Conservation (phyloP, 2,113 vertebrate species). For the Callaeas wilsoni region DNA sequence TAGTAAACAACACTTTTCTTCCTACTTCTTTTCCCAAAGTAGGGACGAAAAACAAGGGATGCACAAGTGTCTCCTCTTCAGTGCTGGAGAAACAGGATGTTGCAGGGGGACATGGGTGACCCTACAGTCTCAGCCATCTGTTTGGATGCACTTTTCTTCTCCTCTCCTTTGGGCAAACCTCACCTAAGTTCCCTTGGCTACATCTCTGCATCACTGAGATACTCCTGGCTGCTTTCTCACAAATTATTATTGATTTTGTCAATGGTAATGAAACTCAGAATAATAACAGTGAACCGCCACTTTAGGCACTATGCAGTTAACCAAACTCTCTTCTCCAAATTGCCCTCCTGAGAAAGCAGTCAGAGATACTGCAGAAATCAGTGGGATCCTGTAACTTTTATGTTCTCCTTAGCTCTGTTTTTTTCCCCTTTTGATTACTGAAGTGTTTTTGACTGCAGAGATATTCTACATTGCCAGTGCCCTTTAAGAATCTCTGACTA, state of each 20-base stretch:
- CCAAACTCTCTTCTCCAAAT: not conserved
- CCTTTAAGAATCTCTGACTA: not conserved
- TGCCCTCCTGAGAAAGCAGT: not conserved
- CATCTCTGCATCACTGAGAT: rapidly evolving
- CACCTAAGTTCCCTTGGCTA: not conserved
- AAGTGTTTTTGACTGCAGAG: not conserved
- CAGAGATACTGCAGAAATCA: not conserved
- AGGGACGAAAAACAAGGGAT: not conserved
- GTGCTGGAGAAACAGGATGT: not conserved
- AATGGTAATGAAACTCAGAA: not conserved
- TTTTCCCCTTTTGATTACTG: not conserved
- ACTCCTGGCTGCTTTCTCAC: not conserved
- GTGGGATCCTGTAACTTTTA: not conserved
- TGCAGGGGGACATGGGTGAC: rapidly evolving
- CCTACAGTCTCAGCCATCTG: rapidly evolving
- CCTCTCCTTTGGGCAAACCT: not conserved
- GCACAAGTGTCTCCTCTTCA: rapidly evolving
- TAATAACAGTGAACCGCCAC: not conserved
- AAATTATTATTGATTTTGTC: not conserved
- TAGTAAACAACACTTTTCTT: not conserved
- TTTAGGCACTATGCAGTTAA: not conserved
- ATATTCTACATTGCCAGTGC: not conserved
- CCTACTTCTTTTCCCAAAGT: not conserved
- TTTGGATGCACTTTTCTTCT: not conserved
- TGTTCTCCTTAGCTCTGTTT: not conserved